Evolutionary conservation across 2,113 vertebrate species (phyloP).

Genomic region (Mormoops blainvillei): DNA sequence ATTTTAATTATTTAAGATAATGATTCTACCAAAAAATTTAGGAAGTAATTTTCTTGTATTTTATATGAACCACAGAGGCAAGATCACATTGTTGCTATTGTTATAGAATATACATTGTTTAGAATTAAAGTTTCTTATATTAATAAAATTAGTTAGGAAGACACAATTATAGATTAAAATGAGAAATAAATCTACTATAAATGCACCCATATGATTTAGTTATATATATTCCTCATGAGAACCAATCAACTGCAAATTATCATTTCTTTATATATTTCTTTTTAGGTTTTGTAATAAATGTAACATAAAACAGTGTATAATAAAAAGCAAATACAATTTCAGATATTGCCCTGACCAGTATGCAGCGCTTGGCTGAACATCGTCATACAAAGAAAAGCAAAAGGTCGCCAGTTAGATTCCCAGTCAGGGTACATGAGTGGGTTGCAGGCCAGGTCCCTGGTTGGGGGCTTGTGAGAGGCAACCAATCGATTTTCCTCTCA

Average conservation of each 20-base stretch:
- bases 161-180: conserved; percentile 28
- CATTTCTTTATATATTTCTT: neutral
- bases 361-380: no score
- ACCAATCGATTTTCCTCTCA: no score
- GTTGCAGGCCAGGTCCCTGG: no score
- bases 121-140: neutral
- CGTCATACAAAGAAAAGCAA: no score
- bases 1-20: neutral
- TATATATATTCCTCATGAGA: neutral
- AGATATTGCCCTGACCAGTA: neutral
- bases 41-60: neutral
- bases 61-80: conserved; percentile 22
- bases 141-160: neutral
- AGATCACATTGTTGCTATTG: neutral
- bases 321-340: conserved; percentile 31
- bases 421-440: no score
- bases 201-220: neutral
- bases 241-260: neutral
- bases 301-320: neutral
- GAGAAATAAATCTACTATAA: neutral
- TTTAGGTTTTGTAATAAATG: neutral
- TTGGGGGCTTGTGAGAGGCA: no score
- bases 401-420: no score
- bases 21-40: conserved; percentile 25
- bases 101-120: neutral